phyloP scores from a whole-genome alignment of 2,113 vertebrate species.

The Antigone vipio region DNA sequence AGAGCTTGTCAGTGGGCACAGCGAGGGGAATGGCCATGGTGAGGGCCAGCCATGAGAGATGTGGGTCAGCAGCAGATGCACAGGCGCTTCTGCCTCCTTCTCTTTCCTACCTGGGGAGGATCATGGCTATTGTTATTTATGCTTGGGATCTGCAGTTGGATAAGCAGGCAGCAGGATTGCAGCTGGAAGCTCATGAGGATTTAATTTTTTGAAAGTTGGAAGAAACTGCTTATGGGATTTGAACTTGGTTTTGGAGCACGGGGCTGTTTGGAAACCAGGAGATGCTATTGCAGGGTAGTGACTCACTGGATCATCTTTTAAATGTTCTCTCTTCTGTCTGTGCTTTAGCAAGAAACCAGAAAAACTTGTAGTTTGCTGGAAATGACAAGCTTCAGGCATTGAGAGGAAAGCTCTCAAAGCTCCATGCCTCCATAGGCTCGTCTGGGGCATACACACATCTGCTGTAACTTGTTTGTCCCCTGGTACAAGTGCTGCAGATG shows the following conservation, averaged over 20 bases:
- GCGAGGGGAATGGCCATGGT: background rate
- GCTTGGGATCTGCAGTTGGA: background rate
- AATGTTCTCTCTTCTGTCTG: background rate
- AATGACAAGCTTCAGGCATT: background rate
- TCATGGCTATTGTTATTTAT: background rate
- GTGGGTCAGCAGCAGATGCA: background rate
- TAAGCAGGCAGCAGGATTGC: background rate
- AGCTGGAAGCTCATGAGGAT: background rate
- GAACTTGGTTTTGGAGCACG: background rate
- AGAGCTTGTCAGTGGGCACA: background rate
- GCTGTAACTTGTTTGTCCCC: background rate
- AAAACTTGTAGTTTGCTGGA: background rate
- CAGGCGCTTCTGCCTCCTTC: background rate
- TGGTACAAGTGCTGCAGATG: background rate
- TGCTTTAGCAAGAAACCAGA: background rate
- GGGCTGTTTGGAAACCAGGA: background rate
- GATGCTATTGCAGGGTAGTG: background rate
- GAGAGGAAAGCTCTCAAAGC: background rate
- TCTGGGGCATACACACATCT: background rate
- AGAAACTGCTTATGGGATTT: background rate
- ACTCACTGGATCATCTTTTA: background rate
- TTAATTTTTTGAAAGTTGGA: background rate
- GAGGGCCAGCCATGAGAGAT: background rate
- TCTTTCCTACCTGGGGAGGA: background rate
- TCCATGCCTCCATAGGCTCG: fast-evolving